Base-by-base conservation (phyloP, 2,888 invertebrate genomes). In the Cyaniris semiargus region DNA sequence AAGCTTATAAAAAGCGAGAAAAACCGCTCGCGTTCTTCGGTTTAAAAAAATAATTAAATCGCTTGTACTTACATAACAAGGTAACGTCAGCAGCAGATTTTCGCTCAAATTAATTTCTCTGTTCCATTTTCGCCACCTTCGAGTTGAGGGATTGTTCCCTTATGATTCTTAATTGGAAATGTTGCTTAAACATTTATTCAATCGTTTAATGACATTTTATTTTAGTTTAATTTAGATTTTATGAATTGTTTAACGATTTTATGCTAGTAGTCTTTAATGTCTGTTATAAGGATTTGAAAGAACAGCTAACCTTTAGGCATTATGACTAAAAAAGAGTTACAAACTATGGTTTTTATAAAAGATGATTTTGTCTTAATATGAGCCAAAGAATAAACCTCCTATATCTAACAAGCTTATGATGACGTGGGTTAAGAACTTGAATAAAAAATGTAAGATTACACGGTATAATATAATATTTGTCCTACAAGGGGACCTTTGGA, bases 71-170 rank as follows among this genome's bases (percentile, higher is more conserved):
- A 7, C 3, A 79, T 84, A 85, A 88, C 86, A 86, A 86, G 87
- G 85, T 74, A 81, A 80, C 85, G 88, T 88, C 88, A 88, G 80
- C 79, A 79, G 78, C 88, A 88, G 81, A 83, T 82, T 80, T 80
- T 79, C 79, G 75, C 77, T 79, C 75, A 86, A 87, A 88, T 88
- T 87, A 88, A 88, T 88, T 88, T 84, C 78, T 56, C 70, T 76
- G 76, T 79, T 79, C 79, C 79, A 79, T 21, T 44, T 15, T 53
- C 53, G 23, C 15, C 48, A 74, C 72, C 72, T 27, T 27, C 53
- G 15, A 15, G 53, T 48, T 74, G 10, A 44, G 21, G 7, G 48
- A 53, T 71, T 71, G 38, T 71, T 71, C 71, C n/a, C 21, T 23
- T 76, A 34, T 72, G 71, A 71, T 76, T 76, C 56, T 71, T 72